phyloP scores from a whole-genome alignment of 2,113 vertebrate genomes.

The Spea multiplicata region DNA sequence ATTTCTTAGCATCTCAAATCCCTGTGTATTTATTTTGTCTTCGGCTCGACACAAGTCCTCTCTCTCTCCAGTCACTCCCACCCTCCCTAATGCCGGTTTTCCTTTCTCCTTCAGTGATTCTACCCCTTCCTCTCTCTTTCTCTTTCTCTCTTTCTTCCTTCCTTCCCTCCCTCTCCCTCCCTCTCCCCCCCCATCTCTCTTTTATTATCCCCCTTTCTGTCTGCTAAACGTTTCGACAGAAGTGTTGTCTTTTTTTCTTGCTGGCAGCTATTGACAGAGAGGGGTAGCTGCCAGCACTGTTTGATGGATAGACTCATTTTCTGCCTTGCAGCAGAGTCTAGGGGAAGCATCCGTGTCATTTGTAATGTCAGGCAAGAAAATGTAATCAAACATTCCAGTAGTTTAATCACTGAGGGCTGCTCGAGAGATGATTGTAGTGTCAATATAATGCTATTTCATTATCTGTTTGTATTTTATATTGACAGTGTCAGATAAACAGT shows the following conservation, averaged over 20 bases:
- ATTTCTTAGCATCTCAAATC: constrained; percentile 86
- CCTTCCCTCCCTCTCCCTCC: constrained; percentile 45
- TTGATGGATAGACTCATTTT: constrained; percentile 99
- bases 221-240: constrained; percentile 99
- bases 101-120: constrained; percentile 56
- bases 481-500: constrained; percentile 99
- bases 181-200: constrained; percentile 65
- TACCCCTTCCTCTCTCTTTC: constrained; percentile 71
- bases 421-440: constrained; percentile 99
- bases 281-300: constrained; percentile 96
- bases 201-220: constrained; percentile 83
- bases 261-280: constrained; percentile 99
- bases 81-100: constrained; percentile 16
- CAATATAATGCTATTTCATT: constrained; percentile 99
- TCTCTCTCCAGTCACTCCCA: background rate
- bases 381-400: constrained; percentile 99
- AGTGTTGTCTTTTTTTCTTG: constrained; percentile 81
- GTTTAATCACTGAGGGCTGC: constrained; percentile 99
- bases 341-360: constrained; percentile 99
- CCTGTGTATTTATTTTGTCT: constrained; percentile 80
- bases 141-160: constrained; percentile 58
- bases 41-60: constrained; percentile 59
- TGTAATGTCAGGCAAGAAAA: constrained; percentile 99
- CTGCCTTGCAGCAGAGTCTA: constrained; percentile 98
- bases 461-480: constrained; percentile 99